Conservation (phyloP, 2,113 vertebrate genomes). For the Paralichthys olivaceus region DNA sequence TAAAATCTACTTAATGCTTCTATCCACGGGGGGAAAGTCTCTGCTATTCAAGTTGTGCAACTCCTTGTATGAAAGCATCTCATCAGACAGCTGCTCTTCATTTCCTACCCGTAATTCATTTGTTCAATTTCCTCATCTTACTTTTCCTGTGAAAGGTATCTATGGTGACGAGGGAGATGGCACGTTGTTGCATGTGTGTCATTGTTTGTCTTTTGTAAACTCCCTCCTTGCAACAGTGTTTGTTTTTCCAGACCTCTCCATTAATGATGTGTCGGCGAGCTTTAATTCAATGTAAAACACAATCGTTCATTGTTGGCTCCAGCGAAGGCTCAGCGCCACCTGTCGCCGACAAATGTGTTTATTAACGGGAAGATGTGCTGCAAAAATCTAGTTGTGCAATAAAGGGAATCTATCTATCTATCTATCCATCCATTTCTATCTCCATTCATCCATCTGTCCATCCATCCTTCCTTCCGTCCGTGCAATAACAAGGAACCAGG, state of each 20-base stretch:
- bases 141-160: constrained; percentile 61
- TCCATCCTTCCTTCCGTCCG: no score
- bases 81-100: constrained; percentile 33
- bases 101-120: constrained; percentile 54
- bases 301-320: constrained; percentile 31
- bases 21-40: not conserved
- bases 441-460: no score
- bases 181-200: constrained; percentile 43
- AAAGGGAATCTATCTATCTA: no score
- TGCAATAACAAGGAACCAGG: no score
- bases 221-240: constrained; percentile 67
- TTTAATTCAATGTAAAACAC: constrained; percentile 24
- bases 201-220: constrained; percentile 77
- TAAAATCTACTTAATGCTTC: not conserved
- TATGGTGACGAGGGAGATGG: constrained; percentile 53
- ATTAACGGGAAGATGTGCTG: not conserved
- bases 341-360: constrained; percentile 1
- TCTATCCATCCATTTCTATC: no score
- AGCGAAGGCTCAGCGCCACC: constrained; percentile 17
- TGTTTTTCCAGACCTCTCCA: constrained; percentile 73
- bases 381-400: no score
- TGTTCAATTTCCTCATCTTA: constrained; percentile 62
- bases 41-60: not conserved
- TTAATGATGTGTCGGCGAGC: constrained; percentile 47
- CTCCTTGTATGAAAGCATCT: constrained; percentile 6